Evolutionary conservation across 2,113 vertebrate species (phyloP).

Genomic region (Myrmecophaga tridactyla): DNA sequence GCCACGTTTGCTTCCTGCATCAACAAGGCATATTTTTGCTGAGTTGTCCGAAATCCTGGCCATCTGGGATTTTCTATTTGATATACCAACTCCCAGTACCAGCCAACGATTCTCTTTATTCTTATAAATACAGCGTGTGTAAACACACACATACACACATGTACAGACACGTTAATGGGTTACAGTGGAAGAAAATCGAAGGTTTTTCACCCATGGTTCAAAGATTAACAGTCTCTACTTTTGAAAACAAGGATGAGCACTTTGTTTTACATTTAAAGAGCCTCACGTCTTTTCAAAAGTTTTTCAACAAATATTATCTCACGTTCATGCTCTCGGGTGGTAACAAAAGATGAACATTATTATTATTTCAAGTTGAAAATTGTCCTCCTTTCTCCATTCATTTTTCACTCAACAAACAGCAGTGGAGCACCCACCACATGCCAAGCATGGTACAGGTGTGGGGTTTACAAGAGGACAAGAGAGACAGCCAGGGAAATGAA

Average conservation of each 20-base stretch:
- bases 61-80: background rate
- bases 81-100: background rate
- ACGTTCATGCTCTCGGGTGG: background rate
- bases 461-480: background rate
- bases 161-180: background rate
- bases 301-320: background rate
- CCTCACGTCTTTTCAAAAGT: constrained; percentile 7
- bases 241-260: background rate
- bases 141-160: too few relatives aligned
- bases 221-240: constrained; percentile 31
- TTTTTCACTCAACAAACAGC: background rate
- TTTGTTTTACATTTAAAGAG: background rate
- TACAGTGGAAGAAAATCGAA: background rate
- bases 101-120: background rate
- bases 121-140: background rate
- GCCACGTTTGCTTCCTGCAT: background rate
- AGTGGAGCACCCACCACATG: background rate
- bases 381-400: background rate
- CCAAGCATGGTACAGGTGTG: background rate
- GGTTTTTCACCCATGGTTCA: background rate
- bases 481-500: background rate
- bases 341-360: background rate
- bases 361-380: background rate
- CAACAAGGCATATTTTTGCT: background rate
- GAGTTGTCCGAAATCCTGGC: background rate